These are phyloP conservation scores for Procavia capensis DNA, from an alignment of 2,113 vertebrate species.

Conservation along the genomic window DNA sequence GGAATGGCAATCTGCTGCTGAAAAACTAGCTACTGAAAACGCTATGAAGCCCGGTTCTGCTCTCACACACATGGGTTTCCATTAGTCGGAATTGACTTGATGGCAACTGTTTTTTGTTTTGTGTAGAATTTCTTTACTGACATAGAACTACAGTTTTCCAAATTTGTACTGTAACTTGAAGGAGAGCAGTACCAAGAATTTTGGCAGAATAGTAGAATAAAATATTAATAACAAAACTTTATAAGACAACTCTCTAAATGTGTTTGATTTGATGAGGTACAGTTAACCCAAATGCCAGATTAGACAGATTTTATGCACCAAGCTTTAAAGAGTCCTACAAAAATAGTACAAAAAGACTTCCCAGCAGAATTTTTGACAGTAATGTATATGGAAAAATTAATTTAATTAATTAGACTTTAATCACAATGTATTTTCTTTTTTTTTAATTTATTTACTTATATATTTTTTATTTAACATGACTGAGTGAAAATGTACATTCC, in stretches of 20 bases:
- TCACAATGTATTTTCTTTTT: background rate
- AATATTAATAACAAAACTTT: background rate
- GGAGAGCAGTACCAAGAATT: background rate
- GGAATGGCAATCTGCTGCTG: fast-evolving
- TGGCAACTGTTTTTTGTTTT: background rate
- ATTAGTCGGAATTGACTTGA: background rate
- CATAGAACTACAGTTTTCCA: background rate
- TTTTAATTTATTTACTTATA: background rate
- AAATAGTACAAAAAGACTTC: background rate
- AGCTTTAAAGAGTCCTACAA: background rate
- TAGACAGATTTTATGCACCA: background rate
- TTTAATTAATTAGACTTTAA: background rate
- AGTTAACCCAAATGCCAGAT: constrained; percentile 22
- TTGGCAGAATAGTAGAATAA: background rate
- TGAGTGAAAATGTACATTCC: too few relatives aligned
- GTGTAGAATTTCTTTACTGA: background rate
- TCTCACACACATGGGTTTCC: background rate
- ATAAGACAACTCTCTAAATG: background rate
- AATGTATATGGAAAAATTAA: background rate
- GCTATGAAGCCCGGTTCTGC: background rate
- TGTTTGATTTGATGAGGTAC: background rate
- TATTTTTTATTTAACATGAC: too few relatives aligned
- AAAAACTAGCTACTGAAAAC: background rate
- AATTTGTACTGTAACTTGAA: background rate
- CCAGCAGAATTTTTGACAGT: background rate